phyloP scores from a whole-genome alignment of 2,113 vertebrate species.

The Otus sunia region DNA sequence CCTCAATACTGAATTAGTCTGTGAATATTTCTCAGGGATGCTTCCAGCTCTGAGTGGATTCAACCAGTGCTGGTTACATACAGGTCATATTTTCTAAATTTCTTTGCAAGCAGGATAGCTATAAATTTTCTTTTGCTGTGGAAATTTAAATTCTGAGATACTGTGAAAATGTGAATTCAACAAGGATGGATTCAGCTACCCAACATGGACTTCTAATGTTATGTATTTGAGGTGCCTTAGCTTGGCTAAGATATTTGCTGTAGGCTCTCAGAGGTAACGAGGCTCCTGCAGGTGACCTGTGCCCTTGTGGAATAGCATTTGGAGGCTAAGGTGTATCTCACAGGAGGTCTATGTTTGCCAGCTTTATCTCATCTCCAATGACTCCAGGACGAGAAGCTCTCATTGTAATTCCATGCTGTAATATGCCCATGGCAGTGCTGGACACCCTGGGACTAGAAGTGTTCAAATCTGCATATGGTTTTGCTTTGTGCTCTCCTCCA shows the following conservation, averaged over 20 bases:
- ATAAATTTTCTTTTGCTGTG: not conserved
- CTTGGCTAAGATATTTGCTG: not conserved
- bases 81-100: not conserved
- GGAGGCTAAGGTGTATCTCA: not conserved
- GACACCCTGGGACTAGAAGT: not conserved
- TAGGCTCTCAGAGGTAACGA: not conserved
- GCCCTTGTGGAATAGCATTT: not conserved
- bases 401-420: not conserved
- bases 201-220: not conserved
- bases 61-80: not conserved
- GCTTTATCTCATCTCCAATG: not conserved
- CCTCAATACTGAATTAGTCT: not conserved
- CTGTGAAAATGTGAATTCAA: not conserved
- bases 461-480: not conserved
- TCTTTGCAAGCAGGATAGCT: not conserved
- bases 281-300: not conserved
- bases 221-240: not conserved
- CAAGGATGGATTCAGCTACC: not conserved
- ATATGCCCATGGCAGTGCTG: not conserved
- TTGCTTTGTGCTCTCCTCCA: not conserved
- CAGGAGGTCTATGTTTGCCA: not conserved
- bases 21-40: not conserved
- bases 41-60: not conserved
- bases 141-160: not conserved
- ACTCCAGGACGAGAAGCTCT: not conserved